Percentiles rank a stretch among this genome's conserved stretches.
These are phyloP conservation scores for Epirrhoe alternata DNA, from an alignment of 2,888 invertebrate genomes.

Conservation along the genomic window DNA sequence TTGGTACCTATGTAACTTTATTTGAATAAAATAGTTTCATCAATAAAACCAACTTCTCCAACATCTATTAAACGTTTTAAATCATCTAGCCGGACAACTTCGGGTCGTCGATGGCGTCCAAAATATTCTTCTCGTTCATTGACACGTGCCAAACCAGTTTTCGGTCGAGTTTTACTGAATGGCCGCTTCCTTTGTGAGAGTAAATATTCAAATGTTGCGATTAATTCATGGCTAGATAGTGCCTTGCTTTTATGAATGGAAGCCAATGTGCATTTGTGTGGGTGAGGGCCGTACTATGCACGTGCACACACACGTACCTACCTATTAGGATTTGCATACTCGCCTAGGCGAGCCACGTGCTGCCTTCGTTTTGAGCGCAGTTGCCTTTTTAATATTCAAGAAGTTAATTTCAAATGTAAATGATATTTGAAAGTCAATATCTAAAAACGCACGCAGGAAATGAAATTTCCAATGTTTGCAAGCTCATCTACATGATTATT, in stretches of 20 bases:
- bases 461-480: conserved; percentile 57
- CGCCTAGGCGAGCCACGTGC: conserved; percentile 76
- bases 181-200: conserved; percentile 83
- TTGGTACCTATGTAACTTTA: conserved; percentile 16
- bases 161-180: conserved; percentile 81
- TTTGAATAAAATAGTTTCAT: conserved; percentile 54
- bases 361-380: conserved; percentile 71
- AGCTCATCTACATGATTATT: conserved; percentile 44
- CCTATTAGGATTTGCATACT: conserved; percentile 74
- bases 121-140: conserved; percentile 83
- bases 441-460: conserved; percentile 60
- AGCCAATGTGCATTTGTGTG: conserved; percentile 65
- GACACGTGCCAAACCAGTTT: conserved; percentile 85
- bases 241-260: conserved; percentile 83
- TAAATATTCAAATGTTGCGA: conserved; percentile 85
- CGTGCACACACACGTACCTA: conserved; percentile 56
- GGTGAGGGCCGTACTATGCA: conserved; percentile 58
- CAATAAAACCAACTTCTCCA: conserved; percentile 67
- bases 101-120: conserved; percentile 69
- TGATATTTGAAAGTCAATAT: conserved; percentile 75
- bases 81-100: conserved; percentile 73
- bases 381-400: conserved; percentile 80
- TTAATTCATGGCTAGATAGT: conserved; percentile 84
- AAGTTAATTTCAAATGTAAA: conserved; percentile 78
- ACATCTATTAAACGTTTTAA: conserved; percentile 76